Evolutionary conservation across 2,797 vertebrate species (phyloP).

Genomic region (Macropodus opercularis): DNA sequence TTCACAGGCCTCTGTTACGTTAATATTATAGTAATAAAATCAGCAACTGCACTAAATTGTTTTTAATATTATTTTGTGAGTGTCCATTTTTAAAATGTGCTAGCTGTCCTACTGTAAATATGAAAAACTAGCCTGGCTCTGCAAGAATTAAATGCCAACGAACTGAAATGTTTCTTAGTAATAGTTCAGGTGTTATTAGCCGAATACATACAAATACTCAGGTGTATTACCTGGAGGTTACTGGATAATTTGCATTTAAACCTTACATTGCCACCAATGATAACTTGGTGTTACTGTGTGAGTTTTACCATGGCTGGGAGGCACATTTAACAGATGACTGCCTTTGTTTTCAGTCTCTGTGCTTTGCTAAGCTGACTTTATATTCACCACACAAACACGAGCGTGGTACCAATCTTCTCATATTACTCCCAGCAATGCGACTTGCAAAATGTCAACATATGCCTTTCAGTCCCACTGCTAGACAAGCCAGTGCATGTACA

Average conservation of each 20-base stretch:
- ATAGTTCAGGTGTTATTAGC: too few species aligned
- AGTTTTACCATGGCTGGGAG: not conserved
- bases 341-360: not conserved
- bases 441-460: slow-evolving; percentile 12
- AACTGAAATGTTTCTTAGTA: too few species aligned
- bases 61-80: too few species aligned
- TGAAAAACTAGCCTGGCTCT: not conserved
- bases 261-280: not conserved
- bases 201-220: too few species aligned
- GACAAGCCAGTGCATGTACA: slow-evolving; percentile 11
- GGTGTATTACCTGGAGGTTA: too few species aligned
- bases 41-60: too few species aligned
- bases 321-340: not conserved
- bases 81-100: too few species aligned
- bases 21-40: too few species aligned
- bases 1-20: too few species aligned
- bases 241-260: not conserved
- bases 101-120: not conserved
- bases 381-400: not conserved
- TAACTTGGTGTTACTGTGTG: not conserved
- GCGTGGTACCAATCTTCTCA: not conserved
- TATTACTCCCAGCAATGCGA: not conserved
- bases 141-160: not conserved
- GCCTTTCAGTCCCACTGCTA: slow-evolving; percentile 4
- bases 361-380: not conserved